These are phyloP conservation scores for Ceriagrion tenellum DNA, from an alignment of 2,888 invertebrate genomes.

Conservation along the genomic window DNA sequence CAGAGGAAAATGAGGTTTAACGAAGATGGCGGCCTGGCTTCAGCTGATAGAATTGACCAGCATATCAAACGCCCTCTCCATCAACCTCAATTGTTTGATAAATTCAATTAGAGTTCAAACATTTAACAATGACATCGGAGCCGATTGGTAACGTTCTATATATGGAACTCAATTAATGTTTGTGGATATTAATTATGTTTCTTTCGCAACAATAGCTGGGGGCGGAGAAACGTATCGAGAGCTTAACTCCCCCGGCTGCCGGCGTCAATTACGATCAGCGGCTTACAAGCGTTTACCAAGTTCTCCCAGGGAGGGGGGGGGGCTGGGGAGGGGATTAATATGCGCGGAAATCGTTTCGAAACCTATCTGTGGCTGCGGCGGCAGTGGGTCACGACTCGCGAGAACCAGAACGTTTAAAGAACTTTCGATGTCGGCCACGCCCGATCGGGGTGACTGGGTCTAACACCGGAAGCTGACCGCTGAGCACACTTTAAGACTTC, in stretches of 20 bases:
- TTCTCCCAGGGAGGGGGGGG: not conserved
- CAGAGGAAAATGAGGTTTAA: too few relatives aligned
- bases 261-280: not conserved
- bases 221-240: not conserved
- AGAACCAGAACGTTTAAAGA: not conserved
- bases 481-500: not conserved
- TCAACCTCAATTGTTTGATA: too few relatives aligned
- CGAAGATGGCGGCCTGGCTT: too few relatives aligned
- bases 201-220: not conserved
- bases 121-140: too few relatives aligned
- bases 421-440: conserved; percentile 12
- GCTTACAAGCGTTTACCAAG: not conserved
- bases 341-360: not conserved
- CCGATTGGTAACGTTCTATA: not conserved
- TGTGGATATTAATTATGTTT: not conserved
- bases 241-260: not conserved
- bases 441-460: not conserved
- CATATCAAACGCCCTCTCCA: too few relatives aligned
- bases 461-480: conserved; percentile 8
- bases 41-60: too few relatives aligned
- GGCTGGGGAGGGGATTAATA: conserved; percentile 8
- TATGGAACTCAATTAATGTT: not conserved
- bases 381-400: not conserved
- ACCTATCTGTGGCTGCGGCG: not conserved
- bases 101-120: too few relatives aligned